Percentiles rank a stretch among this genome's conserved stretches.
Evolutionary conservation across 2,113 vertebrate species (phyloP).

Genomic region (Otolemur garnettii): DNA sequence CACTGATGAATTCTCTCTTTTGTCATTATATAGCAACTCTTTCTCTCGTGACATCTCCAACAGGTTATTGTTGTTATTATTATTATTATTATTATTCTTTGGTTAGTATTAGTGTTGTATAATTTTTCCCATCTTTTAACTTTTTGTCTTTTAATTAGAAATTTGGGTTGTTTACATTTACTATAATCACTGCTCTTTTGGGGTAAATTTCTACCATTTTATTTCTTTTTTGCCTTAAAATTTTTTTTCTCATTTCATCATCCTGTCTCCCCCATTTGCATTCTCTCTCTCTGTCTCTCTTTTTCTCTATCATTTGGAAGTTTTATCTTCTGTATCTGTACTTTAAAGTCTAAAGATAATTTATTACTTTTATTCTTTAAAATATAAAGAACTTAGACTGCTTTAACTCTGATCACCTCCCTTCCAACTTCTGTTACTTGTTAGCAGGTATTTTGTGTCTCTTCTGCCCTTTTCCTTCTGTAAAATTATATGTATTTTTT

Average conservation of each 20-base stretch:
- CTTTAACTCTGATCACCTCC: not conserved
- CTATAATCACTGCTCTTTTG: not conserved
- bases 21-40: not conserved
- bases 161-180: not conserved
- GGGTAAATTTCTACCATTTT: not conserved
- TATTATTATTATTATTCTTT: not conserved
- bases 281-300: not conserved
- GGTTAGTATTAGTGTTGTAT: not conserved
- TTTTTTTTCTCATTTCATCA: not conserved
- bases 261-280: not conserved
- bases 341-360: not conserved
- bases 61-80: too few species aligned
- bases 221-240: not conserved
- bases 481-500: not conserved
- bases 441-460: conserved; percentile 34
- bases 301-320: not conserved
- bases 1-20: not conserved
- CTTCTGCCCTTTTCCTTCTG: not conserved
- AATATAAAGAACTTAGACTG: not conserved
- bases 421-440: not conserved
- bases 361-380: conserved; percentile 7
- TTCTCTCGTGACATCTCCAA: not conserved
- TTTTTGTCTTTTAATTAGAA: conserved; percentile 17
- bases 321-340: not conserved
- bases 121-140: not conserved